phyloP scores from a whole-genome alignment of 2,888 invertebrate genomes.

The Helicoverpa assulta region DNA sequence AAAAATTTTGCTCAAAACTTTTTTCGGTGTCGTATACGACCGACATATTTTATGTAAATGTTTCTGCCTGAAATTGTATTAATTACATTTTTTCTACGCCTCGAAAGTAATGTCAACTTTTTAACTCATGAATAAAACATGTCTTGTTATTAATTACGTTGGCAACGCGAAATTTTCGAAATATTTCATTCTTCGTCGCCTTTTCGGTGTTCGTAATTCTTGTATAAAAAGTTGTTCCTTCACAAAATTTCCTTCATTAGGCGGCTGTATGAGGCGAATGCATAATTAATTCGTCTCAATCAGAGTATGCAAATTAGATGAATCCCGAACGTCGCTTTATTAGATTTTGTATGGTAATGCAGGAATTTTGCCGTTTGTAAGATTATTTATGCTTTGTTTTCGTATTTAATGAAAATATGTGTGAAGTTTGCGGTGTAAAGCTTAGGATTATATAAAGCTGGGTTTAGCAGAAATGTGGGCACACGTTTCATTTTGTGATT shows the following conservation, averaged over 20 bases:
- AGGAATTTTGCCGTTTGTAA: constrained; percentile 25
- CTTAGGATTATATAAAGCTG: constrained; percentile 38
- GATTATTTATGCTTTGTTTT: constrained; percentile 41
- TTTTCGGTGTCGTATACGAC: not conserved
- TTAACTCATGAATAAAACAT: constrained; percentile 20
- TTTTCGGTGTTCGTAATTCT: constrained; percentile 12
- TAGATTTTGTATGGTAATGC: constrained; percentile 57
- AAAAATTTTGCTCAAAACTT: not conserved
- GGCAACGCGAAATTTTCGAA: not conserved
- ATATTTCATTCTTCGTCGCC: constrained; percentile 6
- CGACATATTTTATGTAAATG: not conserved
- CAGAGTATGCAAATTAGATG: constrained; percentile 49
- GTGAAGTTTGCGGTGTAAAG: constrained; percentile 13
- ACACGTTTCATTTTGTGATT: not conserved
- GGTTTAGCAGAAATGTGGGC: constrained; percentile 13
- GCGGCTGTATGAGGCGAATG: constrained; percentile 42
- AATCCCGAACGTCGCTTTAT: constrained; percentile 31
- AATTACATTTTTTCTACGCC: constrained; percentile 1
- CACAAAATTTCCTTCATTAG: constrained; percentile 54
- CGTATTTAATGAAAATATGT: constrained; percentile 26
- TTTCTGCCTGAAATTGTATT: constrained; percentile 1
- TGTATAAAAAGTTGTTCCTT: constrained; percentile 30
- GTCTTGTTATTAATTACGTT: not conserved
- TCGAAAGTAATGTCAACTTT: not conserved
- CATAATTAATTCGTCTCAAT: constrained; percentile 57